Evolutionary conservation across 2,797 vertebrate genomes (phyloP).

Genomic region (Acanthopagrus latus): DNA sequence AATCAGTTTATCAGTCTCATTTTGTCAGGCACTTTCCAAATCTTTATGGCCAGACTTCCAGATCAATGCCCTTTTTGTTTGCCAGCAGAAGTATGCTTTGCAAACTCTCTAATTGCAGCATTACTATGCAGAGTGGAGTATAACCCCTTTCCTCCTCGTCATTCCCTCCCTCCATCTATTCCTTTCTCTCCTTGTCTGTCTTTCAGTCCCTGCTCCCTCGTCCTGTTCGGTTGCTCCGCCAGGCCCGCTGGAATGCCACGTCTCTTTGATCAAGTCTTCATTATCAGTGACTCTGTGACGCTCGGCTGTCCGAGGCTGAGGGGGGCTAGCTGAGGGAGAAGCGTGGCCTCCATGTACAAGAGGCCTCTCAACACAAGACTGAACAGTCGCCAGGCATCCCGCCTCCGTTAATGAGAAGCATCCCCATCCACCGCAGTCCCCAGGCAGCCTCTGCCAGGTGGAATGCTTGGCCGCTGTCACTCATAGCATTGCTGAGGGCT

Average conservation of each 20-base stretch:
- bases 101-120: conserved; percentile 62
- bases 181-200: conserved; percentile 39
- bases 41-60: conserved; percentile 34
- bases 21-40: conserved; percentile 32
- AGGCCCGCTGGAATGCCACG: conserved; percentile 72
- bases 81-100: conserved; percentile 44
- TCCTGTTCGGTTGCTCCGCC: conserved; percentile 71
- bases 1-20: conserved; percentile 26
- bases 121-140: conserved; percentile 57
- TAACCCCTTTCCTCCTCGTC: conserved; percentile 31
- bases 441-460: conserved; percentile 72
- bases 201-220: conserved; percentile 48
- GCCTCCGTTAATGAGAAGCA: conserved; percentile 81
- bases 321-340: conserved; percentile 56
- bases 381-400: conserved; percentile 82
- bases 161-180: conserved; percentile 7
- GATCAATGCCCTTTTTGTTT: conserved; percentile 49
- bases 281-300: conserved; percentile 76
- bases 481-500: conserved; percentile 77
- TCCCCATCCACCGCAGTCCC: conserved; percentile 70
- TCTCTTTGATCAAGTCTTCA: conserved; percentile 83
- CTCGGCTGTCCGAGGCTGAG: conserved; percentile 59
- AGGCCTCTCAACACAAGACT: conserved; percentile 76
- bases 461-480: conserved; percentile 81
- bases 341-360: conserved; percentile 65